phyloP scores from a whole-genome alignment of 2,888 invertebrate genomes.

The Chrysolina oricalcia region DNA sequence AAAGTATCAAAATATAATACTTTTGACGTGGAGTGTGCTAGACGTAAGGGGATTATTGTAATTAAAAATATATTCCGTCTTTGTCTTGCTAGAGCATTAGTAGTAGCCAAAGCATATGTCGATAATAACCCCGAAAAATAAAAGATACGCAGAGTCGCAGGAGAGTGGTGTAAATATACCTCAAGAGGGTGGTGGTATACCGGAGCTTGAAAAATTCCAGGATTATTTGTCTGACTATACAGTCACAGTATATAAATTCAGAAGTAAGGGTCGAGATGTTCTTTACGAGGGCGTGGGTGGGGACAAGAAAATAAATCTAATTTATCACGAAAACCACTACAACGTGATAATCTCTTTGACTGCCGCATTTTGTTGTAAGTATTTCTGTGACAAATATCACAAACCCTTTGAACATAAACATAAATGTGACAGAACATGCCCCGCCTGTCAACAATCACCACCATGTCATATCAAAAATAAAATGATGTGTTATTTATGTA shows the following conservation, averaged over 20 bases:
- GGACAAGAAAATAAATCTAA: constrained; percentile 29
- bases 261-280: constrained; percentile 35
- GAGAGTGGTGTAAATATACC: constrained; percentile 26
- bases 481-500: neutral
- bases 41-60: constrained; percentile 28
- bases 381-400: constrained; percentile 39
- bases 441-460: constrained; percentile 30
- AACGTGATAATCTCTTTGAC: constrained; percentile 39
- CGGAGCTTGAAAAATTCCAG: constrained; percentile 43
- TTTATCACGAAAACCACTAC: constrained; percentile 39
- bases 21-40: constrained; percentile 42
- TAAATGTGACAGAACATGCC: constrained; percentile 35
- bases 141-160: constrained; percentile 2
- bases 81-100: constrained; percentile 14
- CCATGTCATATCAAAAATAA: neutral
- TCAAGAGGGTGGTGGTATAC: constrained; percentile 42
- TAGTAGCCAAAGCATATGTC: constrained; percentile 38
- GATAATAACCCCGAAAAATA: constrained; percentile 26
- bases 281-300: constrained; percentile 32
- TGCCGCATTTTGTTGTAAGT: constrained; percentile 32
- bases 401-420: too few species aligned
- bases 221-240: constrained; percentile 35
- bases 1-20: neutral
- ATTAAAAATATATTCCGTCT: neutral
- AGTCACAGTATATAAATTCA: constrained; percentile 38